phyloP scores from a whole-genome alignment of 2,888 invertebrate species.

The Taenaris catops region DNA sequence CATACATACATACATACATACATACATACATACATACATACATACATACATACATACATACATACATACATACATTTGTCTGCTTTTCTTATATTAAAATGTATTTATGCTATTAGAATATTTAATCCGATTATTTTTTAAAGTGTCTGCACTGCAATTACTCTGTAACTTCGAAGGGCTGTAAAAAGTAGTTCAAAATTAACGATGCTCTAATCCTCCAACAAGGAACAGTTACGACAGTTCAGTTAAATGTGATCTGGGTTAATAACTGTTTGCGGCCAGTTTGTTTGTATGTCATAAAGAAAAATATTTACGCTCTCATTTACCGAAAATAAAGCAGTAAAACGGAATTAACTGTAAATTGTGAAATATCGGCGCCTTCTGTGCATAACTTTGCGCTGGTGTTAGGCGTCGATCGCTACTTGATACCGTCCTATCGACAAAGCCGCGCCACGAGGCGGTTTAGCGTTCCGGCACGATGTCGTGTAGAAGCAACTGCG shows the following conservation, averaged over 20 bases:
- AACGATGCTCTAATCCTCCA: slow-evolving; percentile 12
- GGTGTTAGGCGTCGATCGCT: background rate
- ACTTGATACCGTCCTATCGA: too few relatives aligned
- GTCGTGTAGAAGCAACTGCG: too few relatives aligned
- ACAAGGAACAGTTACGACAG: slow-evolving; percentile 21
- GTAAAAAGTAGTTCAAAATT: slow-evolving; percentile 12
- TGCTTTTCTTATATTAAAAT: background rate
- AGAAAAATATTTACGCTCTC: slow-evolving; percentile 4
- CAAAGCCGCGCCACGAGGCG: too few relatives aligned
- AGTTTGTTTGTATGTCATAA: slow-evolving; percentile 7
- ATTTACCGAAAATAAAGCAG: background rate
- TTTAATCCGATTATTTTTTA: too few relatives aligned
- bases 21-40: too few relatives aligned
- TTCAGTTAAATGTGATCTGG: slow-evolving; percentile 22
- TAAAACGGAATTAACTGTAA: background rate
- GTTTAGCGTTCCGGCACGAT: too few relatives aligned
- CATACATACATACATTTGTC: too few relatives aligned
- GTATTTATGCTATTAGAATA: background rate
- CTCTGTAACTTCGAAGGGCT: slow-evolving; percentile 7
- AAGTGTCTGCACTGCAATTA: background rate
- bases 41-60: too few relatives aligned
- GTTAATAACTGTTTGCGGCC: slow-evolving; percentile 22
- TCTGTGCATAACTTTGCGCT: background rate
- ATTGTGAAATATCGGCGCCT: background rate
- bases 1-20: too few relatives aligned